A percentile compares a stretch with the other conserved stretches of the same genome.
phyloP scores from a whole-genome alignment of 2,888 invertebrate species.

The Sphecodes monilicornis region DNA sequence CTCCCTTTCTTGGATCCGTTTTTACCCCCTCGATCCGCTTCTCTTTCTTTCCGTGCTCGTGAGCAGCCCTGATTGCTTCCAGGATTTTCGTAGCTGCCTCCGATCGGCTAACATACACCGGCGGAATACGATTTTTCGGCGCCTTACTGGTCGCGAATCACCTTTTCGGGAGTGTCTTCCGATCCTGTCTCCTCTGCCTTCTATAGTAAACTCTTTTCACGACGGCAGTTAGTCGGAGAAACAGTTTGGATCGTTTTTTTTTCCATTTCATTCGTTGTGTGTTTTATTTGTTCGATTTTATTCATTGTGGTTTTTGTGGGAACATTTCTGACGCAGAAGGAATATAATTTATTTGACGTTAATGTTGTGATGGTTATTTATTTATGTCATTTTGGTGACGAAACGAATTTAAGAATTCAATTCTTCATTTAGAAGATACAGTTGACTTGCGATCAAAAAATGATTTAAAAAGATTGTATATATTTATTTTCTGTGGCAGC shows the following conservation, averaged over 20 bases:
- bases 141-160: neutral
- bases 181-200: neutral
- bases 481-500: too few relatives aligned
- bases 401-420: too few relatives aligned
- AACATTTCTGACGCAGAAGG: too few relatives aligned
- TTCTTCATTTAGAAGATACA: too few relatives aligned
- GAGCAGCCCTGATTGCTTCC: constrained; percentile 19
- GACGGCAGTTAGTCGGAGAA: neutral
- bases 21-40: neutral
- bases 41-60: neutral
- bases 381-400: too few relatives aligned
- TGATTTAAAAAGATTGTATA: too few relatives aligned
- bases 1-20: constrained; percentile 1
- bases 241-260: neutral
- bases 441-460: too few relatives aligned
- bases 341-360: too few relatives aligned
- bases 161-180: neutral
- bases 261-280: too few relatives aligned
- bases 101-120: constrained; percentile 4
- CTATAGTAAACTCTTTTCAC: neutral
- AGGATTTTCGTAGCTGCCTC: constrained; percentile 6
- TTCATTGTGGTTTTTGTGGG: too few relatives aligned
- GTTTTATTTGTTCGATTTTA: too few relatives aligned
- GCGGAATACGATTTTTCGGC: neutral
- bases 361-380: too few relatives aligned